A percentile compares a stretch with the other conserved stretches of the same genome.
Conservation (phyloP, 2,888 invertebrate species). For the Melieria omissa region DNA sequence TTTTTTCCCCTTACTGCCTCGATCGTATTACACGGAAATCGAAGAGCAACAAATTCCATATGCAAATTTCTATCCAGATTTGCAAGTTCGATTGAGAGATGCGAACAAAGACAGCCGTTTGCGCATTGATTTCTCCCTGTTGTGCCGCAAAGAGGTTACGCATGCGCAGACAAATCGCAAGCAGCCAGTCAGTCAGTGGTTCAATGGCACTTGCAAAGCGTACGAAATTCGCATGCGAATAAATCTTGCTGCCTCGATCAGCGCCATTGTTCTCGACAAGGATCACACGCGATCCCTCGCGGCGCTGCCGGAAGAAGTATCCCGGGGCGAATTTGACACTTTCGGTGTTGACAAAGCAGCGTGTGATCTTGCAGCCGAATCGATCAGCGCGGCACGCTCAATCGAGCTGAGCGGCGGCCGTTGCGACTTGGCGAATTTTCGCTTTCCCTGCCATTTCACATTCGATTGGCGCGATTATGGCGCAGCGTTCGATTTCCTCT, state of each 20-base stretch:
- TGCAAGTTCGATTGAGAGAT: too few relatives aligned
- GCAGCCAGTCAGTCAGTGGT: not conserved
- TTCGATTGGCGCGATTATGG: slow-evolving; percentile 19
- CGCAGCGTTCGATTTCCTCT: slow-evolving; percentile 14
- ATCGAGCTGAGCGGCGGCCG: not conserved
- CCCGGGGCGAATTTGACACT: slow-evolving; percentile 17
- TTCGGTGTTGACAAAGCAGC: slow-evolving; percentile 16
- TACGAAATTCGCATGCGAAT: slow-evolving; percentile 32
- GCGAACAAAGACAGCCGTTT: too few relatives aligned
- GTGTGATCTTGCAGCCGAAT: slow-evolving; percentile 10
- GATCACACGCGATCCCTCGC: not conserved
- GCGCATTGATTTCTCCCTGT: too few relatives aligned
- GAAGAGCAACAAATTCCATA: too few relatives aligned
- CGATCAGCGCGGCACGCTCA: not conserved
- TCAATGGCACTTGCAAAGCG: slow-evolving; percentile 13
- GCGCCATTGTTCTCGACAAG: not conserved
- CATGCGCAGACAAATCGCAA: slow-evolving; percentile 28
- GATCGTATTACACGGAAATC: too few relatives aligned
- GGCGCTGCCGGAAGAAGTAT: not conserved
- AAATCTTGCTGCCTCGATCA: slow-evolving; percentile 15
- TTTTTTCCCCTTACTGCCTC: too few relatives aligned
- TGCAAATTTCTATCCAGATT: too few relatives aligned
- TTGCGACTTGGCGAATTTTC: slow-evolving; percentile 7
- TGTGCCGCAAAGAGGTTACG: slow-evolving; percentile 12
- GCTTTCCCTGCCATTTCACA: slow-evolving; percentile 9